These are phyloP conservation scores for Antitype chi DNA, from an alignment of 2,888 invertebrate genomes.

Conservation along the genomic window DNA sequence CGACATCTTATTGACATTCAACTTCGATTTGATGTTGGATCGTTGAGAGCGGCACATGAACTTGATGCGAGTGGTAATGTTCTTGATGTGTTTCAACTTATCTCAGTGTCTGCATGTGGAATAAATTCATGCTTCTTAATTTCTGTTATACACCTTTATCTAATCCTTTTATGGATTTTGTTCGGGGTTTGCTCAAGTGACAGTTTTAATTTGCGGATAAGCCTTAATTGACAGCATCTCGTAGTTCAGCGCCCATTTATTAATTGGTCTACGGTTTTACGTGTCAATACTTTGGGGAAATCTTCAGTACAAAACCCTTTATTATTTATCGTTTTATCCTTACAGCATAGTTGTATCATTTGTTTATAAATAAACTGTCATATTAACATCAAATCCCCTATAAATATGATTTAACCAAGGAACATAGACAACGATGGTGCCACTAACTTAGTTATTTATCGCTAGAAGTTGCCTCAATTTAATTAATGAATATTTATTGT, in stretches of 20 bases:
- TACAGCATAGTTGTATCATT: not conserved
- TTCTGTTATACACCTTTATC: not conserved
- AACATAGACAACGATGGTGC: conserved; percentile 20
- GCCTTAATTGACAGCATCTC: not conserved
- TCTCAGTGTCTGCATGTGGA: not conserved
- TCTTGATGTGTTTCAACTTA: not conserved
- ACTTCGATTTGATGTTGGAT: conserved; percentile 52
- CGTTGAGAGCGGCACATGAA: conserved; percentile 6
- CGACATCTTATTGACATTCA: conserved; percentile 58
- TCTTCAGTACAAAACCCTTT: not conserved
- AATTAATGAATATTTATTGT: conserved; percentile 76
- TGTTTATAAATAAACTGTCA: conserved; percentile 1
- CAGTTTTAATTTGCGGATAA: not conserved
- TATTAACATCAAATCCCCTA: not conserved
- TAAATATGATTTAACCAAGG: conserved; percentile 10
- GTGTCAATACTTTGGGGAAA: conserved; percentile 1
- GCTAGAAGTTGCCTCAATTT: conserved; percentile 55
- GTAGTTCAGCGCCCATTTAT: not conserved
- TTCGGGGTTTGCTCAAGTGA: not conserved
- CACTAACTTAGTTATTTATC: conserved; percentile 56
- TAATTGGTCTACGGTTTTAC: not conserved
- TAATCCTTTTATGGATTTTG: not conserved
- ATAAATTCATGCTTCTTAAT: not conserved
- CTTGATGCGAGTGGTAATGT: not conserved
- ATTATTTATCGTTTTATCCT: not conserved